phyloP scores from a whole-genome alignment of 2,888 invertebrate genomes.

The Watsonalla binaria region DNA sequence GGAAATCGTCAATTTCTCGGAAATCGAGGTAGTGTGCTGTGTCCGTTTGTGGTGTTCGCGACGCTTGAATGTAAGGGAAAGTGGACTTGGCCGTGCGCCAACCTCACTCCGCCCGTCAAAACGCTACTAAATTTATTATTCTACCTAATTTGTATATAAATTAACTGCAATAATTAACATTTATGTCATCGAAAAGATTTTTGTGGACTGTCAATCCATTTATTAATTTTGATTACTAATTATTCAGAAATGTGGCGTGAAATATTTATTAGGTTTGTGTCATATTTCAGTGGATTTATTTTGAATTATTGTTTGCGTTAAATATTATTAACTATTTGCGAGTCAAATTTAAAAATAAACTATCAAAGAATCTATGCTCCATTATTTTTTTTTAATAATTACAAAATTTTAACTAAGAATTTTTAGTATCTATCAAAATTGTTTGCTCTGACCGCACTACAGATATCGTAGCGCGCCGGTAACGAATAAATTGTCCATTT shows the following conservation, averaged over 20 bases:
- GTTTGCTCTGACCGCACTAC: no score
- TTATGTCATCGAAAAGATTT: conserved; percentile 65
- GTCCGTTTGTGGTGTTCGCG: conserved; percentile 45
- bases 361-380: conserved; percentile 10
- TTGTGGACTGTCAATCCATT: conserved; percentile 24
- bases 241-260: conserved; percentile 29
- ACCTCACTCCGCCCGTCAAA: conserved; percentile 44
- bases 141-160: conserved; percentile 62
- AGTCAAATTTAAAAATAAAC: no score
- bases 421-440: background rate
- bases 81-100: conserved; percentile 63
- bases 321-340: background rate
- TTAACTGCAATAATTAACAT: conserved; percentile 63
- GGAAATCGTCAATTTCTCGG: conserved; percentile 66
- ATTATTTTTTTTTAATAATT: conserved; percentile 14
- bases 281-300: conserved; percentile 17
- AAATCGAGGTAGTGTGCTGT: conserved; percentile 65
- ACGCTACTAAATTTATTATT: conserved; percentile 59
- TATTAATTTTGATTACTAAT: conserved; percentile 37
- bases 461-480: no score
- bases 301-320: conserved; percentile 16
- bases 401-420: background rate
- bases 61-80: conserved; percentile 53
- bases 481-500: background rate
- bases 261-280: conserved; percentile 23